phyloP scores from a whole-genome alignment of 2,888 invertebrate species.

The Pimpla rufipes region DNA sequence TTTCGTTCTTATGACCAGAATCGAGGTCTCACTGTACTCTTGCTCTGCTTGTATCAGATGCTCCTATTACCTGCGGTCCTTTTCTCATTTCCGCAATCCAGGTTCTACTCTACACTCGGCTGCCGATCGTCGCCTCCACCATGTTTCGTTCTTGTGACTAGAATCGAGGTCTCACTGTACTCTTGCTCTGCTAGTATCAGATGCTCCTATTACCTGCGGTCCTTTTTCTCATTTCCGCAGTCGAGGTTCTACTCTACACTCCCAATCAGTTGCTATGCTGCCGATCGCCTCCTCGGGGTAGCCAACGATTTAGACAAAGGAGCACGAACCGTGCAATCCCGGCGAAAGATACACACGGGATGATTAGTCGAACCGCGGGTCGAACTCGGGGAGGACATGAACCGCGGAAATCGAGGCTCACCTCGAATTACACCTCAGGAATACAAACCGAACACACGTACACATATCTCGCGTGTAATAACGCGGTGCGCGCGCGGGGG shows the following conservation, averaged over 20 bases:
- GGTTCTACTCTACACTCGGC: neutral
- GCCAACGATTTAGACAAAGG: constrained; percentile 13
- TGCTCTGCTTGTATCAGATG: too few species aligned
- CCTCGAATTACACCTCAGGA: neutral
- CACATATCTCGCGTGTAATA: constrained; percentile 30
- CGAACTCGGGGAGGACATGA: neutral
- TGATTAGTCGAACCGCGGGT: constrained; percentile 9
- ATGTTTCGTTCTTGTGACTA: neutral
- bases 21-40: too few species aligned
- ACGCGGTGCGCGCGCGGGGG: constrained; percentile 36
- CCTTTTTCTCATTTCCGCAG: neutral
- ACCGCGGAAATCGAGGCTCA: neutral
- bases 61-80: too few species aligned
- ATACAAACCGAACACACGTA: neutral
- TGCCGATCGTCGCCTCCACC: too few species aligned
- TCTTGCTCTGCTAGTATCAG: too few species aligned
- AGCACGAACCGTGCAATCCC: neutral
- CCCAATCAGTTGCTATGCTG: too few species aligned
- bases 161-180: too few species aligned
- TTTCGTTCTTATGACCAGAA: neutral
- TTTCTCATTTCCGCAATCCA: neutral
- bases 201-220: too few species aligned
- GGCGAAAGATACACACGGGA: neutral
- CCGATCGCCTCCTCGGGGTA: neutral
- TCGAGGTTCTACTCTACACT: neutral